phyloP scores from a whole-genome alignment of 2,888 invertebrate genomes.

The Clusia tigrina region DNA sequence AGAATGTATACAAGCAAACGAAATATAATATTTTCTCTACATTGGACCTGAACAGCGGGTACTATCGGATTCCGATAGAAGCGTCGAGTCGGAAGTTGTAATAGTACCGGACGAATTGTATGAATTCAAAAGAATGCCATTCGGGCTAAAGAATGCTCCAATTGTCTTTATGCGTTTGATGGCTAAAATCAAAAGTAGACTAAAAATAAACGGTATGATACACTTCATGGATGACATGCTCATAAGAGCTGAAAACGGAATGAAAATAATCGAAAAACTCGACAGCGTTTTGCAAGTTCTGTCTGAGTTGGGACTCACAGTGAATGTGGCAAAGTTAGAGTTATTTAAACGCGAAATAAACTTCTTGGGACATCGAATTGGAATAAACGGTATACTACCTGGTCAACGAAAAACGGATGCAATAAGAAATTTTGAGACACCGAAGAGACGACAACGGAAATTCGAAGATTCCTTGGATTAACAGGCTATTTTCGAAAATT shows the following conservation, averaged over 20 bases:
- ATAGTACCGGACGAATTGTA: no score
- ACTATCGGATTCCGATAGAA: slow-evolving; percentile 12
- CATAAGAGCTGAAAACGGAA: no score
- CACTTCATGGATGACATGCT: no score
- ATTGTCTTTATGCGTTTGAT: no score
- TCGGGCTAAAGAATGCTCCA: no score
- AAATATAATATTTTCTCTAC: neutral
- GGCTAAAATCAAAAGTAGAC: no score
- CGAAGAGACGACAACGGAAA: no score
- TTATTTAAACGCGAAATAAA: slow-evolving; percentile 28
- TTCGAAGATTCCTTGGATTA: slow-evolving; percentile 28
- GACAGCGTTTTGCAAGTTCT: no score
- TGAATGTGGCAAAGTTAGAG: no score
- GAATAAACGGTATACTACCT: slow-evolving; percentile 22
- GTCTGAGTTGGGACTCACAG: no score
- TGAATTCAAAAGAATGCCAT: no score
- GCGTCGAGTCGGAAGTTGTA: slow-evolving; percentile 8
- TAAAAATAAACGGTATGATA: no score
- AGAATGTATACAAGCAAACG: slow-evolving; percentile 1
- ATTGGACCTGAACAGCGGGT: slow-evolving; percentile 7
- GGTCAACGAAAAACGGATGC: slow-evolving; percentile 27
- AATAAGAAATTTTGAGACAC: slow-evolving; percentile 25
- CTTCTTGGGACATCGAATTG: slow-evolving; percentile 27
- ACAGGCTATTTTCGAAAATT: slow-evolving; percentile 29
- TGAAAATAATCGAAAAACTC: slow-evolving; percentile 2